phyloP scores from a whole-genome alignment of 1,140 invertebrate genomes.

The Dreissena rostriformis region DNA sequence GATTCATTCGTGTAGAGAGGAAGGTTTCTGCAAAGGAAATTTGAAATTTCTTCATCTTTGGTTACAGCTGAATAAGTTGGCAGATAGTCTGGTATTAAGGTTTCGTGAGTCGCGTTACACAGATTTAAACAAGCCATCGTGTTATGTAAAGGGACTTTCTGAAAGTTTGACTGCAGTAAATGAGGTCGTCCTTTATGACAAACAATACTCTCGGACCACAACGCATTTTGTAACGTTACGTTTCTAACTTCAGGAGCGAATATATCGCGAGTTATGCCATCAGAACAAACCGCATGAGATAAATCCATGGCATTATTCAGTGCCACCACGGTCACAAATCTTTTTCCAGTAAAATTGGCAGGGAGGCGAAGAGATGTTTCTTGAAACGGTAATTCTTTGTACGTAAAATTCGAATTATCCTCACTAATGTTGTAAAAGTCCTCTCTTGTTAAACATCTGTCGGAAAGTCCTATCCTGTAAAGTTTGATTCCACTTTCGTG shows the following conservation, averaged over 20 bases:
- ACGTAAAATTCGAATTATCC: not conserved
- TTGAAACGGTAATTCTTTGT: not conserved
- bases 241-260: slow-evolving; percentile 29
- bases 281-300: slow-evolving; percentile 56
- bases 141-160: slow-evolving; percentile 10
- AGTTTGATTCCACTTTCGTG: slow-evolving; percentile 63
- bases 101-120: not conserved
- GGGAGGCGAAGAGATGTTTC: slow-evolving; percentile 1
- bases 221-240: slow-evolving; percentile 40
- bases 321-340: slow-evolving; percentile 51
- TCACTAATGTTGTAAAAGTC: slow-evolving; percentile 3
- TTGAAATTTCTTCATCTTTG: slow-evolving; percentile 35
- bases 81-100: too few species aligned
- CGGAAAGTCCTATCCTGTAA: slow-evolving; percentile 52
- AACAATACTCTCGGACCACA: slow-evolving; percentile 12
- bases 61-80: not conserved
- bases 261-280: slow-evolving; percentile 57
- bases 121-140: slow-evolving; percentile 3
- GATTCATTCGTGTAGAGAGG: slow-evolving; percentile 6
- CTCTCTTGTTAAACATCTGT: slow-evolving; percentile 37
- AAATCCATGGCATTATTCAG: slow-evolving; percentile 60
- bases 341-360: slow-evolving; percentile 34
- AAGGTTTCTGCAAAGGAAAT: slow-evolving; percentile 21
- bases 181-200: slow-evolving; percentile 54
- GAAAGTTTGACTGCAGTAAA: slow-evolving; percentile 55